Percentiles rank a stretch among this genome's conserved stretches.
Conservation (phyloP, 2,113 vertebrate genomes). For the Chamaea fasciata region DNA sequence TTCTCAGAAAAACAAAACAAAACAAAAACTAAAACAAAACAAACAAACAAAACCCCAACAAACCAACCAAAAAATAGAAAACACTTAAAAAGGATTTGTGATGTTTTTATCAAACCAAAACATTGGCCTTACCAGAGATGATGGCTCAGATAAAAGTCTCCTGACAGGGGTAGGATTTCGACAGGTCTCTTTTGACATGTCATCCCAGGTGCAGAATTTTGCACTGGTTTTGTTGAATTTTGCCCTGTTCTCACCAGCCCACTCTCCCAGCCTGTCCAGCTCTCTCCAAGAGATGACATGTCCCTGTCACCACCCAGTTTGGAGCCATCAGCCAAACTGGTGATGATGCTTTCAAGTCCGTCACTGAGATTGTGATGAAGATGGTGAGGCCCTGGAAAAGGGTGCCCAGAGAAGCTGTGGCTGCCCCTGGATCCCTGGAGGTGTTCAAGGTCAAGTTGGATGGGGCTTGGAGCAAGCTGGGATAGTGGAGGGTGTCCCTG, state of each 20-base stretch:
- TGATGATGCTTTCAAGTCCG: background rate
- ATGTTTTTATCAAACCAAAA: background rate
- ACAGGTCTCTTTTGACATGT: background rate
- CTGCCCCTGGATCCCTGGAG: background rate
- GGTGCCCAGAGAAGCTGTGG: accelerated
- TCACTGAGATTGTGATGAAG: background rate
- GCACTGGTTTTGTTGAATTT: background rate
- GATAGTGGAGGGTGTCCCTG: background rate
- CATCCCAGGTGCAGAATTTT: background rate
- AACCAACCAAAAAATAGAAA: background rate
- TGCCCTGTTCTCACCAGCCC: background rate
- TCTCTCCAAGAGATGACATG: background rate
- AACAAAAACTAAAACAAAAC: background rate
- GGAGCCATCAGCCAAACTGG: background rate
- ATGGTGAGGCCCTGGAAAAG: background rate
- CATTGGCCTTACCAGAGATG: background rate
- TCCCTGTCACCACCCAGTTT: background rate
- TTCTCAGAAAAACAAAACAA: background rate
- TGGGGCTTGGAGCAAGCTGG: accelerated
- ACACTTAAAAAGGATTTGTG: background rate
- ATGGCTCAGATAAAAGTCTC: background rate
- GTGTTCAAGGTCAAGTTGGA: background rate
- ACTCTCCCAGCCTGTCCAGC: background rate
- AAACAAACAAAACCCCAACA: background rate
- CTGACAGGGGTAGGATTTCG: background rate